These are phyloP conservation scores for Octodon degus DNA, from an alignment of 2,113 vertebrate species.

Conservation along the genomic window DNA sequence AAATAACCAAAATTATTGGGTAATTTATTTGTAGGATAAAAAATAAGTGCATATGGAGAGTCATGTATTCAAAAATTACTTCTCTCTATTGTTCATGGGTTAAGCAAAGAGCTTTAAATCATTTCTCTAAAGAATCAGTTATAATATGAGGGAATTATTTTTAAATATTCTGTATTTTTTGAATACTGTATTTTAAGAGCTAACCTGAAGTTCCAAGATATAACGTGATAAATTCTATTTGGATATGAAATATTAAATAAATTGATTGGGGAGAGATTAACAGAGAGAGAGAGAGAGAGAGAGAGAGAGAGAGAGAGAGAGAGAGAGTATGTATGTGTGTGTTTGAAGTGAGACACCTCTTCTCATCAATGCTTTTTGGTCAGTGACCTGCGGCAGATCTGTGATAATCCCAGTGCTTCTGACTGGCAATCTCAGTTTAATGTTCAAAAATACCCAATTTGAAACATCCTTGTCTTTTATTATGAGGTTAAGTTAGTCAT, in stretches of 20 bases:
- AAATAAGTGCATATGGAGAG: neutral
- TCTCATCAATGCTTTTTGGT: neutral
- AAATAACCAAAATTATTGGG: neutral
- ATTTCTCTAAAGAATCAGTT: conserved; percentile 30
- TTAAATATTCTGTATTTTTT: neutral
- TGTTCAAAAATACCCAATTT: neutral
- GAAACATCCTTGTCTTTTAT: neutral
- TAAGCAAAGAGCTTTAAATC: conserved; percentile 13
- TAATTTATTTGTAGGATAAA: conserved; percentile 30
- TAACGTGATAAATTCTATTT: neutral
- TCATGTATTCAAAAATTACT: neutral
- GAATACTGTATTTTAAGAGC: neutral
- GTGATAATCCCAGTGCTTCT: neutral
- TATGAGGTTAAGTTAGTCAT: conserved; percentile 22
- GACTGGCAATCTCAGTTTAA: neutral
- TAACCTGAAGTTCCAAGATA: neutral
- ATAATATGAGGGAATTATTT: conserved; percentile 36
- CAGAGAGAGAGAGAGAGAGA: no score
- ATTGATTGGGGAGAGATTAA: neutral
- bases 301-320: no score
- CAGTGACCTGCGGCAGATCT: neutral
- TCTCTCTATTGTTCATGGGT: neutral
- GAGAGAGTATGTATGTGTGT: no score
- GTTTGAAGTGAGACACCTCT: neutral
- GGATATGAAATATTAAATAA: neutral